Base-by-base conservation (phyloP, 2,113 vertebrate species). In the Isichthys henryi region DNA sequence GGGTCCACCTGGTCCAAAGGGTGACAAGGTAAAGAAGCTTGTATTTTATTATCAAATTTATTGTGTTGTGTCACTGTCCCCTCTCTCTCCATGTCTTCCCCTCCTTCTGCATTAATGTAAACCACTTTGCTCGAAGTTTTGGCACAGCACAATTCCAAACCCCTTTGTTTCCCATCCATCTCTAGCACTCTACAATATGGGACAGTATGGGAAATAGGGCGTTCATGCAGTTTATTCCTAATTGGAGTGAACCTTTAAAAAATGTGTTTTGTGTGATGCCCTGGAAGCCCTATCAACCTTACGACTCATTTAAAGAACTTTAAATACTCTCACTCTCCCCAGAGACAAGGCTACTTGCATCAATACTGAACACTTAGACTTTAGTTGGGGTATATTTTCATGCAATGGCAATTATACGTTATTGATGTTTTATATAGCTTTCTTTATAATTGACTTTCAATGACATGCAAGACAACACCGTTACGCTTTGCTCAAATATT, bases 1-100 rank as follows among this genome's bases (percentile, higher is more conserved):
- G 98, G 98, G 98, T 48, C 95, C 97, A 93, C 96, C 97, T 89
- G 98, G 98, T 96, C 96, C 94, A 86, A 97, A 97, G 96, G 98
- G 98, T 91, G 98, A 99, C 90, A 99, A 99, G 98, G 98, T 99
- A 94, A 97, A 97, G 95, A 89, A 92, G 90, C n/a, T 6, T 53
- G 83, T 15, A 52, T 83, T 89, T 58, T 11, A 83, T 62, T 90
- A 15, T 53, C 49, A 52, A 83, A 1, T 74, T 49, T 21, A 88
- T 62, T n/a, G 77, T 82, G 35, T 45, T 89, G 21, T 83, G 35
- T 58, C 23, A 31, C 10, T 46, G 39, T 7, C 35, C 11, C 35
- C 52, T 62, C 17, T 56, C 23, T 17, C 0, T 46, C 52, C 11
- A 21, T 17, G 52, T 48, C 11, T 62, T 56, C 50, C 49, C 50